Percentiles rank a stretch among this genome's conserved stretches.
Evolutionary conservation across 2,888 invertebrate species (phyloP).

Genomic region (Ochropleura leucogaster): DNA sequence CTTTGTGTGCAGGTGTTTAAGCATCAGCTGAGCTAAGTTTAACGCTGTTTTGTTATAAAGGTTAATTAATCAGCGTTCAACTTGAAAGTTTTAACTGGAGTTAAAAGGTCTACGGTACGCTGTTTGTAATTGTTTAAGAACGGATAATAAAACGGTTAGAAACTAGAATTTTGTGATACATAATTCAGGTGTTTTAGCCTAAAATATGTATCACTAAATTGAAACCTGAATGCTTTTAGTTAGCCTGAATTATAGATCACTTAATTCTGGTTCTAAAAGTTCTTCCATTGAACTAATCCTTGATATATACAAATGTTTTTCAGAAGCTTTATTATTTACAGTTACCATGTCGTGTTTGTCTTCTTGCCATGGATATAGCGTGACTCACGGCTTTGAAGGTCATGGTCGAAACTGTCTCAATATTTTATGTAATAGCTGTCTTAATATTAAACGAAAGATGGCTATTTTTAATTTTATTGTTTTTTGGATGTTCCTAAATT

Average conservation of each 20-base stretch:
- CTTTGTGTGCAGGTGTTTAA: slow-evolving; percentile 29
- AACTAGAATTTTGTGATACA: slow-evolving; percentile 2
- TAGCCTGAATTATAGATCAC: neutral
- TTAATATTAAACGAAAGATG: slow-evolving; percentile 10
- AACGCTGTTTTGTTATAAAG: slow-evolving; percentile 10
- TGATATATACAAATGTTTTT: slow-evolving; percentile 23
- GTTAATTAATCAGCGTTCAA: slow-evolving; percentile 23
- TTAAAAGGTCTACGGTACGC: neutral
- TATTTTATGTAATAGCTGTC: slow-evolving; percentile 9
- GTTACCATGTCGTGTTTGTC: slow-evolving; percentile 33
- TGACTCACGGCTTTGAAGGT: slow-evolving; percentile 46
- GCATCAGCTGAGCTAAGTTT: slow-evolving; percentile 6
- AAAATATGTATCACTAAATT: neutral
- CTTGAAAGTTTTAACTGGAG: slow-evolving; percentile 9
- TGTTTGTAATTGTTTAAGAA: neutral
- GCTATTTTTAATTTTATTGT: neutral
- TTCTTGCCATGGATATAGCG: slow-evolving; percentile 23
- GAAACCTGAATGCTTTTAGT: slow-evolving; percentile 2
- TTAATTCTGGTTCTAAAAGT: neutral
- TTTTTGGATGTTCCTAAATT: slow-evolving; percentile 9
- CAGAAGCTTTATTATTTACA: slow-evolving; percentile 10
- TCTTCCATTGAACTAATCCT: neutral
- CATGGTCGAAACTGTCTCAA: slow-evolving; percentile 32
- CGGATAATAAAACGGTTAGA: neutral
- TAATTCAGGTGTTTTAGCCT: slow-evolving; percentile 1